These are phyloP conservation scores for honey bee (Apis mellifera) DNA, from an alignment of 1,140 invertebrate species.

Conservation along the genomic window Amel_HAv3.1 CM009946.2:2412001-2412500, in stretches of 20 bases:
- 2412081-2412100: slow-evolving; percentile 96
- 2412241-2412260: too few species aligned
- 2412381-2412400: too few species aligned
- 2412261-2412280: too few species aligned
- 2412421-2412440: neutral
- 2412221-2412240: too few species aligned
- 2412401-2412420: neutral
- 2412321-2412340: too few species aligned
- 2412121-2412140: slow-evolving; percentile 98
- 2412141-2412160: slow-evolving; percentile 98
- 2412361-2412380: too few species aligned
- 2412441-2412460: slow-evolving; percentile 30
- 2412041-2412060: too few species aligned
- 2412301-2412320: too few species aligned
- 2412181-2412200: slow-evolving; percentile 97
- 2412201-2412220: slow-evolving; percentile 96
- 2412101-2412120: slow-evolving; percentile 99
- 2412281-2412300: too few species aligned
- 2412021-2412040: too few species aligned
- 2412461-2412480: neutral
- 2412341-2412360: too few species aligned
- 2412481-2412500: slow-evolving; percentile 24
- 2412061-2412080: slow-evolving; percentile 95
- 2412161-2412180: slow-evolving; percentile 95
- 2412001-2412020: too few species aligned